These are phyloP conservation scores for Flabesymbios commensalis DNA, from an alignment of 2,888 invertebrate species.

Conservation along the genomic window DNA sequence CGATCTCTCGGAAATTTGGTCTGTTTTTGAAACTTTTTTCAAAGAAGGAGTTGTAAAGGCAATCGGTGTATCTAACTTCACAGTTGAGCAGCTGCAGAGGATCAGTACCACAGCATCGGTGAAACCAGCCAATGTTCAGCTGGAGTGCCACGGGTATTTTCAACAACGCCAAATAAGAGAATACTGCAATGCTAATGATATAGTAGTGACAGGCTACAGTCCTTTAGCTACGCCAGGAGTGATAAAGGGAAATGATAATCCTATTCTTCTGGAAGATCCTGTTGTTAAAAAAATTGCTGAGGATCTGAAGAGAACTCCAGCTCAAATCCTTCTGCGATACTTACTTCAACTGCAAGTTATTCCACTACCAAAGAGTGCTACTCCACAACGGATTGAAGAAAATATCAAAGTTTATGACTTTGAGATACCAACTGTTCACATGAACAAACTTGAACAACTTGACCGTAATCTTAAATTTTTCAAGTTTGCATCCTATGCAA, in stretches of 20 bases:
- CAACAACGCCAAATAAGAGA: slow-evolving; percentile 2
- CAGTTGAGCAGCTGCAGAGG: not conserved
- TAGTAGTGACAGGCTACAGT: slow-evolving; percentile 7
- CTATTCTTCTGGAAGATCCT: slow-evolving; percentile 1
- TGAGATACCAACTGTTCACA: not conserved
- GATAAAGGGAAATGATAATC: not conserved
- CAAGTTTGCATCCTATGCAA: not conserved
- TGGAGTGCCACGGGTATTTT: slow-evolving; percentile 15
- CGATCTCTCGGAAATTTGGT: slow-evolving; percentile 5
- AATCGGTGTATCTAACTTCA: slow-evolving; percentile 17
- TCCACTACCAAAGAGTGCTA: slow-evolving; percentile 9
- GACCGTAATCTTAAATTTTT: slow-evolving; percentile 34
- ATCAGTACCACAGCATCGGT: slow-evolving; percentile 1
- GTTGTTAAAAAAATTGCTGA: slow-evolving; percentile 4
- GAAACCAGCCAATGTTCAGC: slow-evolving; percentile 14
- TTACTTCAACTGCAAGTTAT: not conserved
- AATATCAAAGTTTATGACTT: slow-evolving; percentile 1
- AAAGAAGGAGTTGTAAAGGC: not conserved
- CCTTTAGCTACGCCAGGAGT: slow-evolving; percentile 8
- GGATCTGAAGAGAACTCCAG: not conserved
- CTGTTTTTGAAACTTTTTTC: slow-evolving; percentile 1
- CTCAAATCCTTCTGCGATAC: slow-evolving; percentile 8
- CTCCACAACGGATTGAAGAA: slow-evolving; percentile 4
- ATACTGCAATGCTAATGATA: not conserved
- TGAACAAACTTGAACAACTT: not conserved